Evolutionary conservation across 2,797 vertebrate genomes (phyloP).

Genomic region (Nasua narica): DNA sequence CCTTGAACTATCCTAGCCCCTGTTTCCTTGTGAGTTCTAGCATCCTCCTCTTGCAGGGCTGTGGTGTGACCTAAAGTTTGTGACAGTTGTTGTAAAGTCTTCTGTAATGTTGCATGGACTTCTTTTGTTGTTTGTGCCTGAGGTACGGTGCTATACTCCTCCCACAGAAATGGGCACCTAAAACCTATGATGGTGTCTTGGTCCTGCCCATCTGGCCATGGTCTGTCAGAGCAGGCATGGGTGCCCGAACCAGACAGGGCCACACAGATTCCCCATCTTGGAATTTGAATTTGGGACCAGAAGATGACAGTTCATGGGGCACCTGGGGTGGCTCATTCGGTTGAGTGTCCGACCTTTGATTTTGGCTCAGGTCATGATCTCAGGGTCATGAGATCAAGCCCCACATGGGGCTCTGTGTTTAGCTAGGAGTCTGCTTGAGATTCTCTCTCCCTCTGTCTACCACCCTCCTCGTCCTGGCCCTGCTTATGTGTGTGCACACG

Average conservation of each 20-base stretch:
- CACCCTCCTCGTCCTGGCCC: rapidly evolving
- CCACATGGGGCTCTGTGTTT: background rate
- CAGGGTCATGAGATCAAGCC: background rate
- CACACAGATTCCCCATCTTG: background rate
- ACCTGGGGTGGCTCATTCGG: background rate
- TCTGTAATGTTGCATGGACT: background rate
- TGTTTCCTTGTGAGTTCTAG: background rate
- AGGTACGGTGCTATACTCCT: background rate
- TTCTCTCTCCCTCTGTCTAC: background rate
- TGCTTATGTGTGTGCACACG: background rate
- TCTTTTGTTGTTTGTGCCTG: background rate
- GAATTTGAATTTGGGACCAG: background rate
- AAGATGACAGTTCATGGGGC: background rate
- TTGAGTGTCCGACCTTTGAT: background rate
- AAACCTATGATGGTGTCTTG: background rate
- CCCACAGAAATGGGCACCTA: background rate
- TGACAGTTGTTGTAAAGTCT: background rate
- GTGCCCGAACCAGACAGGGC: background rate
- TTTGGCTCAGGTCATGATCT: background rate
- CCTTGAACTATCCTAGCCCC: background rate
- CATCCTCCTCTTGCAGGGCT: background rate
- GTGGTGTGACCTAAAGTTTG: background rate
- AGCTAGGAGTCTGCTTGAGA: background rate
- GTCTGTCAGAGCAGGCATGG: background rate
- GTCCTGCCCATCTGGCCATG: background rate